Percentiles rank a stretch among this genome's conserved stretches.
phyloP scores from a whole-genome alignment of 2,797 vertebrate genomes.

The Sibirionetta formosa region DNA sequence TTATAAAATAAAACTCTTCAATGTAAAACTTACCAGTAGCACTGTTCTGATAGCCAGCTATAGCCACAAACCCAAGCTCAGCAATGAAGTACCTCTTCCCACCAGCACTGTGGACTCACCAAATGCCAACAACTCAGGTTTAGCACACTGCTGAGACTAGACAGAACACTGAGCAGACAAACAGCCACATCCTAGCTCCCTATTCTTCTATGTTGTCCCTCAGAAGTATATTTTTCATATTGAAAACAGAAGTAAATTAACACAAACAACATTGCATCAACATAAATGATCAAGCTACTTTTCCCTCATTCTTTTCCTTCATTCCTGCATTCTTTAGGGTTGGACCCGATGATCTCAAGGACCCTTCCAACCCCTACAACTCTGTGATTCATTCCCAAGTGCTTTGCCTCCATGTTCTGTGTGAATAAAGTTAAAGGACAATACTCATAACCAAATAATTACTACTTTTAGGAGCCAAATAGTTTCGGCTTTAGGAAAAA shows the following conservation, averaged over 20 bases:
- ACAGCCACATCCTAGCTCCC: neutral
- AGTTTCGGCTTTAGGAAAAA: neutral
- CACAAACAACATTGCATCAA: neutral
- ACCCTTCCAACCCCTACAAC: no score
- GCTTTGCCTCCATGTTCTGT: fast-evolving
- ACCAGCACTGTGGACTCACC: neutral
- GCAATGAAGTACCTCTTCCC: neutral
- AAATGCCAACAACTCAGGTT: neutral
- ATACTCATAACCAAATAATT: neutral
- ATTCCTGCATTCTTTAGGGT: no score
- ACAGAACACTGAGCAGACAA: neutral
- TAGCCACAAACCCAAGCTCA: neutral
- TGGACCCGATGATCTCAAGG: no score
- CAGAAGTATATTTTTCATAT: neutral
- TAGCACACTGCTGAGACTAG: neutral
- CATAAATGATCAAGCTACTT: neutral
- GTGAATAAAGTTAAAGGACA: neutral
- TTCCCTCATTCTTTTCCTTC: neutral
- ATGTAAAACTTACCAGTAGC: neutral
- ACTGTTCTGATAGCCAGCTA: neutral
- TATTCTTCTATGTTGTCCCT: neutral
- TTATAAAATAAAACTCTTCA: neutral
- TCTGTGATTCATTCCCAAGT: neutral
- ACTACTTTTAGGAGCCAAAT: neutral
- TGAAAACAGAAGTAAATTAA: neutral